Evolutionary conservation across 53 echinoderm and acorn worm genomes (phyloP), one percentile per base, ranked within the genome.

Genomic region (Crossaster papposus): DNA sequence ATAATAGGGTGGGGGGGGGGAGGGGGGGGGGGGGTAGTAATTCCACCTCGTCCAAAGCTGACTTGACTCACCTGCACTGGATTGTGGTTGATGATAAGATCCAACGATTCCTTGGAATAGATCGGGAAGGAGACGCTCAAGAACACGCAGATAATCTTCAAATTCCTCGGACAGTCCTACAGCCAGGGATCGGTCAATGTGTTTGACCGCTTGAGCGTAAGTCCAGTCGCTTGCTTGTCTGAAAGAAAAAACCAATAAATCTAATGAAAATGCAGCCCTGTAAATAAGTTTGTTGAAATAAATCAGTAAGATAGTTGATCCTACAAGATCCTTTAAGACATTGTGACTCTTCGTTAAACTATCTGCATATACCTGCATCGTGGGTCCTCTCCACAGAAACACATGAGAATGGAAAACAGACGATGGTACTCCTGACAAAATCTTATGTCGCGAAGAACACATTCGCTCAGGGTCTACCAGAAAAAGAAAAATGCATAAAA

Each of bases 351-450:
- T n/a, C n/a, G n/a, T n/a, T n/a, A n/a, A n/a, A n/a, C n/a, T n/a
- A n/a, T n/a, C n/a, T n/a, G n/a, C n/a, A n/a, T n/a, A 30, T 76
- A 76, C 76, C 22, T 76, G 76, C 76, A 76, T 76, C 76, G 76
- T 34, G 37, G 76, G 37, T 76, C 76, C 36, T 76, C 23, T 0
- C 76, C 76, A 38, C 76, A 76, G 5, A 76, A 76, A 17, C 23
- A 32, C 30, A 17, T 11, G 13, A 76, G 38, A 2, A 38, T 76
- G 22, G 38, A 5, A n/a, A 30, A 76, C 36, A 76, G 76, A 20
- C 38, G 36, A 0, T 76, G 36, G 3, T 37, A 18, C 10, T 37
- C 76, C 22, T 11, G 35, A 35, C 76, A 76, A 23, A 76, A 76
- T 20, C 36, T 36, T 22, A 76, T 36, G 13, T 76, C 76, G 9